Evolutionary conservation across 92 coral and sea anemone genomes (phyloP).

Genomic region (Epizoanthus scotinus): DNA sequence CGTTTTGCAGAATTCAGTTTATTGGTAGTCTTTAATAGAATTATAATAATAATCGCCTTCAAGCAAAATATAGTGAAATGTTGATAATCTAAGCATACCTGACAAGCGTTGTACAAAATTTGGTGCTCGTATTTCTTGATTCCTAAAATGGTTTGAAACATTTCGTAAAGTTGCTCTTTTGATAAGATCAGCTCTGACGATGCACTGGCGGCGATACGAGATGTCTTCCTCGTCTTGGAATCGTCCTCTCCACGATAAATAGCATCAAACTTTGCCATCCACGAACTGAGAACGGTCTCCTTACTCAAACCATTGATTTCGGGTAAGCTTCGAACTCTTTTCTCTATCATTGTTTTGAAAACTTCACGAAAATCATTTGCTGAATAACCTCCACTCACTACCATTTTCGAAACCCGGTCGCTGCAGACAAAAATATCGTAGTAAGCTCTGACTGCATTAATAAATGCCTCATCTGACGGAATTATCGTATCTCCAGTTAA

Average conservation of each 20-base stretch:
- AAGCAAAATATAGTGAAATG: too few species aligned
- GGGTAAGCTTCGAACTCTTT: conserved; percentile 87
- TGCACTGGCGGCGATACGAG: conserved; percentile 75
- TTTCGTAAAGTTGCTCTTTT: conserved; percentile 95
- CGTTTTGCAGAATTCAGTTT: too few species aligned
- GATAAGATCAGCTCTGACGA: conserved; percentile 90
- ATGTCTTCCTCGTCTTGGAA: conserved; percentile 65
- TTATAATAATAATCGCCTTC: too few species aligned
- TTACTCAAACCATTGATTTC: conserved; percentile 87
- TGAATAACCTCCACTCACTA: conserved; percentile 86
- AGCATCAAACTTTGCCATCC: conserved; percentile 98
- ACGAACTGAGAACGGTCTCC: conserved; percentile 92
- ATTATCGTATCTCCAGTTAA: conserved; percentile 83
- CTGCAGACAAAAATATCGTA: conserved; percentile 87
- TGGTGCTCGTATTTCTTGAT: conserved; percentile 91
- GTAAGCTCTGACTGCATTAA: conserved; percentile 84
- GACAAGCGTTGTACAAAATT: conserved; percentile 93
- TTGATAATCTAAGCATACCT: conserved; percentile 57
- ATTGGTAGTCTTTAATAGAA: too few species aligned
- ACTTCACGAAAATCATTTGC: conserved; percentile 96
- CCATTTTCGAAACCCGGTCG: conserved; percentile 90
- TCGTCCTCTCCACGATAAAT: conserved; percentile 97
- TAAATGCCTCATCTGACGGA: conserved; percentile 93
- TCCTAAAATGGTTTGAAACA: conserved; percentile 91
- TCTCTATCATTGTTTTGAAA: conserved; percentile 88